Evolutionary conservation across 2,113 vertebrate species (phyloP).

Genomic region (Dinomys branickii): DNA sequence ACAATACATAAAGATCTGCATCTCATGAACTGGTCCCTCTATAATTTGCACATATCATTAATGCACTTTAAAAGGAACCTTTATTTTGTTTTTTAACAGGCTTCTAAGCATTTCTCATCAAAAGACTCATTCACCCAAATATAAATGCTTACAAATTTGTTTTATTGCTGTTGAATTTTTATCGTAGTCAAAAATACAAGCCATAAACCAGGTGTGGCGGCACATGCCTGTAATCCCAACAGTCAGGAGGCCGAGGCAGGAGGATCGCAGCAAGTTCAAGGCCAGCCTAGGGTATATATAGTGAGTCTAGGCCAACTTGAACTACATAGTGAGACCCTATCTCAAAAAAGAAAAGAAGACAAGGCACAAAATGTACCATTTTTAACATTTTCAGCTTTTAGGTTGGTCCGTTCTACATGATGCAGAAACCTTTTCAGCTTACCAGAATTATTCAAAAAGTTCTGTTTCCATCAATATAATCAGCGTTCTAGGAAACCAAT

Average conservation of each 20-base stretch:
- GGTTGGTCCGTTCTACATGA: neutral
- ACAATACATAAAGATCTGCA: conserved; percentile 20
- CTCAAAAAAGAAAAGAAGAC: neutral
- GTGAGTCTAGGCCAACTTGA: neutral
- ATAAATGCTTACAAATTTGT: neutral
- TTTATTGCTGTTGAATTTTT: neutral
- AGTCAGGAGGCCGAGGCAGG: neutral
- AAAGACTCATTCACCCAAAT: conserved; percentile 39
- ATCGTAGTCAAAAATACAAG: neutral
- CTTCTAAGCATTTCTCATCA: conserved; percentile 3
- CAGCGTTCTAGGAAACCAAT: neutral
- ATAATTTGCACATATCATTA: neutral
- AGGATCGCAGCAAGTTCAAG: neutral
- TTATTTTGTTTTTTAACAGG: conserved; percentile 5
- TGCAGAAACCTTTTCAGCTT: conserved; percentile 38
- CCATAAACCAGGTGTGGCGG: neutral
- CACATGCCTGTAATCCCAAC: neutral
- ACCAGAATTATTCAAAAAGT: conserved; percentile 31
- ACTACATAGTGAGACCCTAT: neutral
- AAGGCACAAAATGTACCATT: neutral
- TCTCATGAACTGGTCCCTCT: neutral
- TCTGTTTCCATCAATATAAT: neutral
- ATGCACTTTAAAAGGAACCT: neutral
- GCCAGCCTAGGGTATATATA: neutral
- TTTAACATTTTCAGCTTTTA: conserved; percentile 30